phyloP scores from a whole-genome alignment of 2,888 invertebrate genomes.

The Mayetiola destructor region DNA sequence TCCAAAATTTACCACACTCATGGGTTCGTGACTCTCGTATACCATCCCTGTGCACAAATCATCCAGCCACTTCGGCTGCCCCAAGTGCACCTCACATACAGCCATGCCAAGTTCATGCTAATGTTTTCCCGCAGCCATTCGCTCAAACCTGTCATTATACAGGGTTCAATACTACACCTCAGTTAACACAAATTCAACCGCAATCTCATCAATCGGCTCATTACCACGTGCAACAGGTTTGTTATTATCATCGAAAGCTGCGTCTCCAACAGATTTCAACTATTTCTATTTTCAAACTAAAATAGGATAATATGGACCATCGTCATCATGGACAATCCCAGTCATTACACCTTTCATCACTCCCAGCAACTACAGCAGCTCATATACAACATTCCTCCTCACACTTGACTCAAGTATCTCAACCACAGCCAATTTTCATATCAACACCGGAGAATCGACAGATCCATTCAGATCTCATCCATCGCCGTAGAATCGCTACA shows the following conservation, averaged over 20 bases:
- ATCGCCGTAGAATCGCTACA: constrained; percentile 34
- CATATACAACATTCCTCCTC: constrained; percentile 35
- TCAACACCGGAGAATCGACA: constrained; percentile 29
- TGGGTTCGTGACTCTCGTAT: constrained; percentile 3
- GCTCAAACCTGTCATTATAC: constrained; percentile 26
- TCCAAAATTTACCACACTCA: constrained; percentile 8
- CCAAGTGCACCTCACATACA: constrained; percentile 29
- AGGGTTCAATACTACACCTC: constrained; percentile 25
- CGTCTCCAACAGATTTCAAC: not conserved
- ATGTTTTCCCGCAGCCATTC: constrained; percentile 34
- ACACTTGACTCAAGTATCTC: constrained; percentile 39
- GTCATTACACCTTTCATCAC: constrained; percentile 32
- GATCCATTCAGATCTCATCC: constrained; percentile 24
- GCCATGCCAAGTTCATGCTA: constrained; percentile 35
- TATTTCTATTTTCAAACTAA: not conserved
- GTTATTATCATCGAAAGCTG: not conserved
- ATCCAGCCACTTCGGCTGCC: constrained; percentile 18
- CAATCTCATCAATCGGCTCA: constrained; percentile 25
- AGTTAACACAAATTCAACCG: constrained; percentile 23
- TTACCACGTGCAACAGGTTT: constrained; percentile 32
- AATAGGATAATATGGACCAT: constrained; percentile 28
- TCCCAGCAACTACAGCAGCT: constrained; percentile 27
- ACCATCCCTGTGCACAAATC: constrained; percentile 31
- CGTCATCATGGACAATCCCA: constrained; percentile 19
- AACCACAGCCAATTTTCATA: constrained; percentile 37